These are phyloP conservation scores for Peromyscus polionotus DNA, from an alignment of 2,113 vertebrate species.

Conservation along the genomic window DNA sequence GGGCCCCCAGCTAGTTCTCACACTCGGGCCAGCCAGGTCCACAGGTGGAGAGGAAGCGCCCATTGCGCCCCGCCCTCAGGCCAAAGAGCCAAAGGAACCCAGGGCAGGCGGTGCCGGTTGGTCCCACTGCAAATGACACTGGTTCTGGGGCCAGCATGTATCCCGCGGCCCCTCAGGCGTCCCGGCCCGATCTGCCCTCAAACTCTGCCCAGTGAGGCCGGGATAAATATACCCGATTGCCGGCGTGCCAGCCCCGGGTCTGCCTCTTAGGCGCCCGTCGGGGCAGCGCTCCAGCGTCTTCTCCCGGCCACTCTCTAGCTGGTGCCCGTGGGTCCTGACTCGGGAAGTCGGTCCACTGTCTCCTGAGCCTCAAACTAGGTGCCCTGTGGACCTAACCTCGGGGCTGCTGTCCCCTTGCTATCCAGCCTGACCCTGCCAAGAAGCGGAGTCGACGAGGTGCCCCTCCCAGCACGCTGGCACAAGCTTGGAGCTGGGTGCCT, in stretches of 20 bases:
- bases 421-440: background rate
- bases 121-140: conserved; percentile 61
- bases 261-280: conserved; percentile 63
- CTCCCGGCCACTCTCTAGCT: conserved; percentile 30
- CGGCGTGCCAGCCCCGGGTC: conserved; percentile 23
- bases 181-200: conserved; percentile 59
- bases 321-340: background rate
- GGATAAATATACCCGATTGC: conserved; percentile 75
- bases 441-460: background rate
- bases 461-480: background rate
- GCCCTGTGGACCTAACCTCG: background rate
- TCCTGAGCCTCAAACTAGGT: background rate
- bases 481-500: background rate
- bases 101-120: background rate
- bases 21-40: background rate
- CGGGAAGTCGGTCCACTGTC: background rate
- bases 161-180: conserved; percentile 47
- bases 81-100: background rate
- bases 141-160: conserved; percentile 58
- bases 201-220: conserved; percentile 49
- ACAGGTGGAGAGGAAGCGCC: background rate
- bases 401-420: background rate
- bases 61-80: background rate
- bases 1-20: background rate
- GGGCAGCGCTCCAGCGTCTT: conserved; percentile 54